A percentile compares a stretch with the other conserved stretches of the same genome.
These are phyloP conservation scores for Sminthurides aquaticus DNA, from an alignment of 2,888 invertebrate species.

Conservation along the genomic window DNA sequence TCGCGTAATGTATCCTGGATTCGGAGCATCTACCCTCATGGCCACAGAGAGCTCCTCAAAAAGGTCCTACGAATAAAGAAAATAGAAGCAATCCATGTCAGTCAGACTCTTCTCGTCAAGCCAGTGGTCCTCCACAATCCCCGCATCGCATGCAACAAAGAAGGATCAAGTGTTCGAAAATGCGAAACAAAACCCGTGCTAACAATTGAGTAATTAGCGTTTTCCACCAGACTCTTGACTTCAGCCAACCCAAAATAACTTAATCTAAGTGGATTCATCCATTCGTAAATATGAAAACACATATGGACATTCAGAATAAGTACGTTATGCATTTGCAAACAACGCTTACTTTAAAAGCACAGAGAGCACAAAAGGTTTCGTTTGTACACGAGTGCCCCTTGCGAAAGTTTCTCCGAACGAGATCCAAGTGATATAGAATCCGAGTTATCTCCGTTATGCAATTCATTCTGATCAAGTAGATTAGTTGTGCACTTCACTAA, in stretches of 20 bases:
- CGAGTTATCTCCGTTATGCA: constrained; percentile 32
- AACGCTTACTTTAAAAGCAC: constrained; percentile 35
- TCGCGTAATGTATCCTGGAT: constrained; percentile 26
- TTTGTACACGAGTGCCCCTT: constrained; percentile 14
- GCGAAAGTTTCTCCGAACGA: constrained; percentile 37
- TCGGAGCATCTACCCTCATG: constrained; percentile 35
- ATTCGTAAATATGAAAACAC: too few relatives aligned
- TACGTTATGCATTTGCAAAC: too few relatives aligned
- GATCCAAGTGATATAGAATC: constrained; percentile 39
- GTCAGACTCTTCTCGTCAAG: too few relatives aligned
- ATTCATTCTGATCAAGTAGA: constrained; percentile 12
- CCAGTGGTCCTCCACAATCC: too few relatives aligned
- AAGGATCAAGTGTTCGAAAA: background rate
- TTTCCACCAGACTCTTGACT: too few relatives aligned
- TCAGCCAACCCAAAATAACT: too few relatives aligned
- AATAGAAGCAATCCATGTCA: background rate
- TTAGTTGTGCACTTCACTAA: background rate
- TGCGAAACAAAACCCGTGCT: background rate
- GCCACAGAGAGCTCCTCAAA: constrained; percentile 36
- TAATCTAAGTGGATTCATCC: too few relatives aligned
- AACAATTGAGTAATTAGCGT: background rate
- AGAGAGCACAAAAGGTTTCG: constrained; percentile 29
- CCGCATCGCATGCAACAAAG: background rate
- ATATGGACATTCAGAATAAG: too few relatives aligned
- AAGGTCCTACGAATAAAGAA: constrained; percentile 25